Conservation (phyloP, 2,113 vertebrate genomes). For the Campylorhamphus procurvoides region DNA sequence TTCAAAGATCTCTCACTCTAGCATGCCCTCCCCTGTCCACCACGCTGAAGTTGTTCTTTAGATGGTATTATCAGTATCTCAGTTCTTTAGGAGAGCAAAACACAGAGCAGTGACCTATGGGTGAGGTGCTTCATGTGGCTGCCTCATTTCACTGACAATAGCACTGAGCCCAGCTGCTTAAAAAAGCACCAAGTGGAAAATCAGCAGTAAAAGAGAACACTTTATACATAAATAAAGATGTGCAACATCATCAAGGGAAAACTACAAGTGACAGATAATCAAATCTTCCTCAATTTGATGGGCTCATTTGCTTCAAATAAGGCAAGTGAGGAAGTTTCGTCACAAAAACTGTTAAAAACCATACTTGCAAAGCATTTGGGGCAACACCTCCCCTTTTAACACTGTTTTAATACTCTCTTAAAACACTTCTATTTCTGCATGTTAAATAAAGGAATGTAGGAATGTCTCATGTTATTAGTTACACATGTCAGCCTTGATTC, state of each 20-base stretch:
- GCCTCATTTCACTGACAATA: neutral
- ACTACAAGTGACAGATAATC: neutral
- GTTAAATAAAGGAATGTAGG: neutral
- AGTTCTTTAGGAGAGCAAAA: neutral
- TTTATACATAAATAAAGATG: neutral
- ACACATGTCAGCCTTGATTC: neutral
- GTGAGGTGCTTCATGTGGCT: neutral
- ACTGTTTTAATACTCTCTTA: neutral
- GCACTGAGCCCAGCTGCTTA: neutral
- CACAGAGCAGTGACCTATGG: neutral
- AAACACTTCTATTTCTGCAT: neutral
- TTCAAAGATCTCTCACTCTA: neutral
- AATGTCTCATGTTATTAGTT: neutral
- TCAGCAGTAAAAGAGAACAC: neutral
- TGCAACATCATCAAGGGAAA: neutral
- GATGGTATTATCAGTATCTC: neutral
- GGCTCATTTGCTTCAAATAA: neutral
- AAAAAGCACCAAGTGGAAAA: neutral
- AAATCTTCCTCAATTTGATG: neutral
- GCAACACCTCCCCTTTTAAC: neutral
- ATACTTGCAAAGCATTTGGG: neutral
- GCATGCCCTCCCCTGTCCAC: neutral
- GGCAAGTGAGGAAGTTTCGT: neutral
- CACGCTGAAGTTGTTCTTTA: neutral
- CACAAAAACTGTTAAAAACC: neutral